These are phyloP conservation scores for Sebastes glaucus DNA, from an alignment of 2,797 vertebrate genomes.

Conservation along the genomic window DNA sequence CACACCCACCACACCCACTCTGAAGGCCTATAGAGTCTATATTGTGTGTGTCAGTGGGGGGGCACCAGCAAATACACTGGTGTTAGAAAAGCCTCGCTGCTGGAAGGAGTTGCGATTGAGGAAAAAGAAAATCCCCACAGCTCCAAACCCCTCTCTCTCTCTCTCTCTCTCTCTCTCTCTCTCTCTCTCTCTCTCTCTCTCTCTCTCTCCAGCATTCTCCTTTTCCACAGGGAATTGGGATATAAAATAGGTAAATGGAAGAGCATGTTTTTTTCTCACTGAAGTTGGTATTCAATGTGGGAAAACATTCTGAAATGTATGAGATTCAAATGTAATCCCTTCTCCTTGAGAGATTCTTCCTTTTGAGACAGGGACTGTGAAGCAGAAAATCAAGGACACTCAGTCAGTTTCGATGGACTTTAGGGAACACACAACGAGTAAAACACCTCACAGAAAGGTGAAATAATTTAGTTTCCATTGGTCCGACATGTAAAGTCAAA, in stretches of 20 bases:
- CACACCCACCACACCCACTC: conserved; percentile 21
- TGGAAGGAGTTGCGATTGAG: conserved; percentile 31
- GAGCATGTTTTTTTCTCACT: not conserved
- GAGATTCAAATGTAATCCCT: conserved; percentile 17
- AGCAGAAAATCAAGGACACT: not conserved
- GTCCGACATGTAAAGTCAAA: not conserved
- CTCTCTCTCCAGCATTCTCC: not conserved
- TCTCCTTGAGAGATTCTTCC: conserved; percentile 1
- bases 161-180: too few species aligned
- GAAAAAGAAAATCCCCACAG: conserved; percentile 6
- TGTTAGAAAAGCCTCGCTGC: conserved; percentile 59
- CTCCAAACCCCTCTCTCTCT: too few species aligned
- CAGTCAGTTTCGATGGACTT: not conserved
- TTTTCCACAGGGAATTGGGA: not conserved
- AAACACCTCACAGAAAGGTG: not conserved
- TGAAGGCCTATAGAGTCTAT: conserved; percentile 43
- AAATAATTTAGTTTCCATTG: not conserved
- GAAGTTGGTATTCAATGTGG: not conserved
- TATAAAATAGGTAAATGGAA: conserved; percentile 9
- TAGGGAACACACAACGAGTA: not conserved
- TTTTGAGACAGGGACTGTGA: not conserved
- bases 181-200: too few species aligned
- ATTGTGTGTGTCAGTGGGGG: conserved; percentile 59
- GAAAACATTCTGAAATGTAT: not conserved
- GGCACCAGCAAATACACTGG: conserved; percentile 59